Base-by-base conservation (phyloP, 2,113 vertebrate genomes). In the Danionella cerebrum region DNA sequence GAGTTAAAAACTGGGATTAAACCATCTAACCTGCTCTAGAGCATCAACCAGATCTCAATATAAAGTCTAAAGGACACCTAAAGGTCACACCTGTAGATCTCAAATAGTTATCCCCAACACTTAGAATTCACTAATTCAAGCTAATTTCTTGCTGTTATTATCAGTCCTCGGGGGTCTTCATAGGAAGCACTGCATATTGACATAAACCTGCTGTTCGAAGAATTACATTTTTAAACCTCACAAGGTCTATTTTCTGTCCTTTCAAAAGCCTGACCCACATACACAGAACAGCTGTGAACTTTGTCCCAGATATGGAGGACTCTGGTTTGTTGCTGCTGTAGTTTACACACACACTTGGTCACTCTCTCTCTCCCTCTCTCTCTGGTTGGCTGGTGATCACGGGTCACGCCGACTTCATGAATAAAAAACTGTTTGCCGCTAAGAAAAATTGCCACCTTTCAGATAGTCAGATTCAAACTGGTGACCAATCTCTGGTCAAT, bases 301-400 rank as follows among this genome's bases (percentile, higher is more conserved):
- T 84, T 85, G 70, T 45, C 84, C 84, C 80, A 88, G 78, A 84
- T 88, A 80, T 48, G 38, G 54, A 7, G 2, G 7, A 55, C 71
- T 59, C 47, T 12, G 27, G 68, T 60, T 67, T 29, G 44, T 31
- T 41, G 3, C 36, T 39, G 62, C 33, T 63, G 27, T 14, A 29
- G 67, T 39, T 66, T 59, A 27, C 58, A 14, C 48, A 4, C 65
- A 38, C n/a, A 11, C 59, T 36, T 1, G n/a, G 4, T 13, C 21
- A 8, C 50, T 9, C n/a, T 57, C 53, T 4, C 11, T 21, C 52
- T 55, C 27, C 24, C 24, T 59, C 44, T 14, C 42, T 38, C 8
- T 42, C 53, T 70, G 14, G 39, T 7, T 35, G 62, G 51, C 18
- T 41, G 50, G 54, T 29, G 38, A 66, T 42, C 45, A 62, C 52